These are phyloP conservation scores for Epinephelus coioides DNA, from an alignment of 2,797 vertebrate species.

Conservation along the genomic window DNA sequence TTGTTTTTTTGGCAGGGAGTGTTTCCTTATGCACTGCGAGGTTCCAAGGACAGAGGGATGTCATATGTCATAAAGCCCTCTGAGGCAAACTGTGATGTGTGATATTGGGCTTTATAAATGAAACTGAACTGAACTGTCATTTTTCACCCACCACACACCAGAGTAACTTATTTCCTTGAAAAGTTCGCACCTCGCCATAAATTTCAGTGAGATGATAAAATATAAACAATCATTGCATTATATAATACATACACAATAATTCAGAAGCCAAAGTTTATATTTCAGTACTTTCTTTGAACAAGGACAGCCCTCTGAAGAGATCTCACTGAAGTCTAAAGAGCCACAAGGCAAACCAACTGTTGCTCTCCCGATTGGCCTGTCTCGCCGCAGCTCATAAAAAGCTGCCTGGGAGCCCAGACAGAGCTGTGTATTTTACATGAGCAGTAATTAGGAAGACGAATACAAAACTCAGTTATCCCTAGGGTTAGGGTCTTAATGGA, in stretches of 20 bases:
- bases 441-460: conserved; percentile 70
- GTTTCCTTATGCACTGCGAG: no score
- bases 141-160: background rate
- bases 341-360: conserved; percentile 33
- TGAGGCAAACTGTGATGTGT: no score
- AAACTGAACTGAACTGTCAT: no score
- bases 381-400: conserved; percentile 63
- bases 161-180: background rate
- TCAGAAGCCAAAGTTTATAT: conserved; percentile 18
- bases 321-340: conserved; percentile 34
- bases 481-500: conserved; percentile 58
- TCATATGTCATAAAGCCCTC: no score
- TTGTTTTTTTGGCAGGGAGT: no score
- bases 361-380: conserved; percentile 28
- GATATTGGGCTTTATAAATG: no score
- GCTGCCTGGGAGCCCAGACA: conserved; percentile 57
- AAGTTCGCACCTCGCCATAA: background rate
- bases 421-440: conserved; percentile 71
- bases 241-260: background rate
- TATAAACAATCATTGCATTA: background rate
- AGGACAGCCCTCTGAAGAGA: conserved; percentile 22
- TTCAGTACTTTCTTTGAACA: conserved; percentile 25
- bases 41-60: no score
- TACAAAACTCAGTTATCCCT: conserved; percentile 53
- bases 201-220: background rate